These are phyloP conservation scores for Rhyacichthys aspro DNA, from an alignment of 2,797 vertebrate genomes.

Conservation along the genomic window DNA sequence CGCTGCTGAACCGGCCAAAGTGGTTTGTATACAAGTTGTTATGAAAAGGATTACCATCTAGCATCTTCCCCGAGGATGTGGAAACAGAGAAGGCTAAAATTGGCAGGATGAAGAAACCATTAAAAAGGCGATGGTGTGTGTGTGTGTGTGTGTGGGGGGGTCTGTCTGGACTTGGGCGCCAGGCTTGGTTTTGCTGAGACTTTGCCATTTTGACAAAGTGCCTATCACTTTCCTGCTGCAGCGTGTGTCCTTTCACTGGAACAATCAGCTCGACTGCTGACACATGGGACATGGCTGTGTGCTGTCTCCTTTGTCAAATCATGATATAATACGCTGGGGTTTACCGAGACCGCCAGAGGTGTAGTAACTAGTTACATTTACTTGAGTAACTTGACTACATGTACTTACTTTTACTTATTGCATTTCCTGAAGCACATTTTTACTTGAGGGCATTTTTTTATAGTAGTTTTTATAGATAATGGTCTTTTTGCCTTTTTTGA, in stretches of 20 bases:
- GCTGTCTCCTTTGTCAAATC: conserved; percentile 53
- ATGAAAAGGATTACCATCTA: conserved; percentile 74
- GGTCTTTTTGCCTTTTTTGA: too few relatives aligned
- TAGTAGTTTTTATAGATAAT: too few relatives aligned
- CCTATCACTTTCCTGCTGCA: conserved; percentile 34
- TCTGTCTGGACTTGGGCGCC: conserved; percentile 21
- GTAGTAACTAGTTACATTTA: background rate
- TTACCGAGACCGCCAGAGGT: conserved; percentile 29
- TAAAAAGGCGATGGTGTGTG: conserved; percentile 33
- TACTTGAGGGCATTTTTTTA: too few relatives aligned
- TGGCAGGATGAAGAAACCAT: conserved; percentile 62
- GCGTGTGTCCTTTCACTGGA: conserved; percentile 44
- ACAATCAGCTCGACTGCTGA: conserved; percentile 58
- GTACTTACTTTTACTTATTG: too few relatives aligned
- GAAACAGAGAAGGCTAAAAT: conserved; percentile 67
- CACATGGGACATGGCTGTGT: conserved; percentile 34
- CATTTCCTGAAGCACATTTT: too few relatives aligned
- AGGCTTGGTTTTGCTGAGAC: conserved; percentile 54
- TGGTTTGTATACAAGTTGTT: conserved; percentile 77
- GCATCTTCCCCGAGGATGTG: conserved; percentile 71
- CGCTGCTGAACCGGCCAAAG: conserved; percentile 72
- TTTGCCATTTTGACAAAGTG: conserved; percentile 57
- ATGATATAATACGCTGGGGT: conserved; percentile 44
- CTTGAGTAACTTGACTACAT: background rate
- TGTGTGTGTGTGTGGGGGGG: conserved; percentile 13